Evolutionary conservation across 2,113 vertebrate genomes (phyloP), one percentile per base, ranked within the genome.

Genomic region (Apteryx owenii): DNA sequence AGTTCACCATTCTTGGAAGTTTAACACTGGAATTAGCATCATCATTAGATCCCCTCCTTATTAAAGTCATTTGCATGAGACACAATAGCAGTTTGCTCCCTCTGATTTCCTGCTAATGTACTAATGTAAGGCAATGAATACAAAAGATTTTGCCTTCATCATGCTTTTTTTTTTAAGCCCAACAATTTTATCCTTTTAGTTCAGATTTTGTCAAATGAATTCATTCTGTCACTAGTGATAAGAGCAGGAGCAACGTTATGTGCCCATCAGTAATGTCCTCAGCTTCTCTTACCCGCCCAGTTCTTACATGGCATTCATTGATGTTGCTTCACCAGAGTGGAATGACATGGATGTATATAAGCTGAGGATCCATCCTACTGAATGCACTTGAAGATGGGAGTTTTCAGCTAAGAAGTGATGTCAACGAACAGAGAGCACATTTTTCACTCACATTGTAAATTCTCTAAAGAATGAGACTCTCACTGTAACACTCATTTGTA

Each of bases 91-190:
- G 50, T 14, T 70, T 73, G 65, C 44, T 77, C 40, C 38, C 16
- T 44, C 61, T 85, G 58, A 18, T 73, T 94, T 93, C 75, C 60
- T 66, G 72, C 38, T 89, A 76, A 70, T n/a, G 7, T 65, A 13
- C 22, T 79, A 48, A 12, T 44, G 31, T 77, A 92, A 87, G 51
- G 46, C 12, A 93, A 89, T 33, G 33, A 84, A 89, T 69, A 58
- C 23, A 53, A 66, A 80, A 82, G 78, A 90, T 60, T 97, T 92
- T 89, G 86, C 58, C 40, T 95, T 93, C 36, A 62, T 78, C 23
- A 40, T 80, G 36, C 15, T 36, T 80, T 86, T 29, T 77, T 46
- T 62, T 60, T 62, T 17, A 83, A 84, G 22, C 28, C 21, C 51
- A 4, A 12, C 92, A 89, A 10, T 89, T 85, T 82, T 93, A 77